A percentile compares a stretch with the other conserved stretches of the same genome.
Conservation (phyloP, 2,888 invertebrate species). For the Cryptocheilus praepositus region DNA sequence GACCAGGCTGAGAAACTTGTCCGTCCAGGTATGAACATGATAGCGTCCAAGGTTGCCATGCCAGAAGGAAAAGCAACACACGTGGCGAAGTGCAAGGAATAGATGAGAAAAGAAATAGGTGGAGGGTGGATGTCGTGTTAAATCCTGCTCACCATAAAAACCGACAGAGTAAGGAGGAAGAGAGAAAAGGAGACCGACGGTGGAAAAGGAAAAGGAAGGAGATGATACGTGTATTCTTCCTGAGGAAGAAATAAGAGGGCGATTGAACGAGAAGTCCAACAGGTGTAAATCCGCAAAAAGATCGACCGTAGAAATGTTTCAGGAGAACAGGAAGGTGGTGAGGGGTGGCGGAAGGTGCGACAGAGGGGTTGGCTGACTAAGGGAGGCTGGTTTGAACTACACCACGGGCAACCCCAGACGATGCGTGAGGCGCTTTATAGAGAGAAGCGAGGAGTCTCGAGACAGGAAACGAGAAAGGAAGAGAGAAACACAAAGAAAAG, state of each 20-base stretch:
- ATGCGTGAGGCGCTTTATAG: not conserved
- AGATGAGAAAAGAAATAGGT: not conserved
- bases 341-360: slow-evolving; percentile 22
- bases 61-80: too few relatives aligned
- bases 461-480: slow-evolving; percentile 26
- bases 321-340: slow-evolving; percentile 49
- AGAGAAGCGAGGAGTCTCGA: slow-evolving; percentile 4
- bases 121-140: not conserved
- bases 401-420: slow-evolving; percentile 4
- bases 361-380: slow-evolving; percentile 15
- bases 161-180: slow-evolving; percentile 13
- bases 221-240: slow-evolving; percentile 33
- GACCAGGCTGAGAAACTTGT: too few relatives aligned
- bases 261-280: slow-evolving; percentile 68
- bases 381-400: slow-evolving; percentile 25
- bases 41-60: too few relatives aligned
- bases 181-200: slow-evolving; percentile 18
- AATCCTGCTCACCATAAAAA: not conserved
- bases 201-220: slow-evolving; percentile 22
- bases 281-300: slow-evolving; percentile 72
- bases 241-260: slow-evolving; percentile 55
- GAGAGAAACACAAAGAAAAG: slow-evolving; percentile 22
- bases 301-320: slow-evolving; percentile 61
- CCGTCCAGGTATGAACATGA: too few relatives aligned
- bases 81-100: too few relatives aligned